Base-by-base conservation (phyloP, 2,888 invertebrate species). In the Coelopa pilipes region DNA sequence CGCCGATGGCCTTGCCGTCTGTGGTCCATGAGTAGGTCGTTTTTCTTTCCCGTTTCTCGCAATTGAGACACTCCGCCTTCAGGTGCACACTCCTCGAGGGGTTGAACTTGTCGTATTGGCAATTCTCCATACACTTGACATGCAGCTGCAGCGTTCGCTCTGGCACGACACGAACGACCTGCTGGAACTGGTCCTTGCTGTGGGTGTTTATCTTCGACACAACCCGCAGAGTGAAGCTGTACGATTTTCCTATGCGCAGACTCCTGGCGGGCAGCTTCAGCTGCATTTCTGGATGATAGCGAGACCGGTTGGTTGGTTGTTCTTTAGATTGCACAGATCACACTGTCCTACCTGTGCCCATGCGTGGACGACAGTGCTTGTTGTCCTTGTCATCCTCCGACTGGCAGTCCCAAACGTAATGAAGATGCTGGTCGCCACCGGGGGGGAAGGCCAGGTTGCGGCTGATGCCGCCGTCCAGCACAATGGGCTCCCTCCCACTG, bases 81-180 rank as follows among this genome's bases (percentile, higher is more conserved):
- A 82, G 66, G 57, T 82, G 81, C 1, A 82, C 50, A 0, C 76
- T 21, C n/a, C 74, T 74, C 3, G 67, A 74, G 1, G 70, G n/a
- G 0, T 75, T 49, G 59, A 76, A 82, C 53, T 75, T 73, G 34
- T 73, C 57, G 9, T 74, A 66, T 1, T 68, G 19, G 65, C 82
- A 82, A 72, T 82, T 82, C 0, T 80, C 72, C 4, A 81, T 63
- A 67, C 82, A 82, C 17, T 71, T 24, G 1, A 81, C 78, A 21
- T 76, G 19, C 1, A 80, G 45, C 0, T 74, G 34, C n/a, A 81
- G 74, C 0, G 75, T 75, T 1, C 63, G 34, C 1, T 74, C 59
- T 1, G 72, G 24, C 7, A 76, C 68, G 0, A 76, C 59, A 19
- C 68, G 72, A 0, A 82, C 73, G 1, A 68, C 13, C 74, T 82